These are phyloP conservation scores for Ochropacha duplaris DNA, from an alignment of 2,888 invertebrate genomes.

Conservation along the genomic window DNA sequence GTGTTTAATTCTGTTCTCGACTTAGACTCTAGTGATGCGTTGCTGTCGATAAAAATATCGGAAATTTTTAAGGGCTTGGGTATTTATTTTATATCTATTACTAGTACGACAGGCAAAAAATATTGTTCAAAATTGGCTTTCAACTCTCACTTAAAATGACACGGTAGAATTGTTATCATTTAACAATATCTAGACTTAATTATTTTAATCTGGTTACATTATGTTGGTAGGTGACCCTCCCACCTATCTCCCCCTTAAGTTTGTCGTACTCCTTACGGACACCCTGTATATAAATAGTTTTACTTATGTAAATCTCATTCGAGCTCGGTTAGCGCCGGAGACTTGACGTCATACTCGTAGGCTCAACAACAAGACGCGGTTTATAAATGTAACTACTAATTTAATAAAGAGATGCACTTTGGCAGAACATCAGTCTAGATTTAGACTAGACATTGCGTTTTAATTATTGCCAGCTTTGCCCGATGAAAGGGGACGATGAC, in stretches of 20 bases:
- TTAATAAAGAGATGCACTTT: not conserved
- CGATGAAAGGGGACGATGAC: not conserved
- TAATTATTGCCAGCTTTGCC: not conserved
- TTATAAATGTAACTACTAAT: not conserved
- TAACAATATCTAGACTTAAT: no score
- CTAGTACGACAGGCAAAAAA: no score
- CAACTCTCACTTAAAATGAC: no score
- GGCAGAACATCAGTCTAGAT: not conserved
- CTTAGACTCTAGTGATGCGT: constrained; percentile 10
- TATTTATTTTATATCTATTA: not conserved
- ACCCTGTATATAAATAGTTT: not conserved
- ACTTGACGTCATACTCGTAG: not conserved
- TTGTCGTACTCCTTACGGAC: no score
- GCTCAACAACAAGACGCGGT: not conserved
- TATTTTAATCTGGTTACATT: no score
- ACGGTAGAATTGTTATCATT: no score
- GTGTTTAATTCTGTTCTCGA: constrained; percentile 33
- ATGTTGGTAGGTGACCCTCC: no score
- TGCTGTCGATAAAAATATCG: not conserved
- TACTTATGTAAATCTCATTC: not conserved
- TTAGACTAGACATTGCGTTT: not conserved
- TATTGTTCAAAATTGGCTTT: no score
- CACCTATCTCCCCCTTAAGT: no score
- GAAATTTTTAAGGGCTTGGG: no score
- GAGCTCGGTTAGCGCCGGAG: not conserved